Evolutionary conservation across 2,797 vertebrate genomes (phyloP), one percentile per base, ranked within the genome.

Genomic region (Pseudomugil gertrudae): DNA sequence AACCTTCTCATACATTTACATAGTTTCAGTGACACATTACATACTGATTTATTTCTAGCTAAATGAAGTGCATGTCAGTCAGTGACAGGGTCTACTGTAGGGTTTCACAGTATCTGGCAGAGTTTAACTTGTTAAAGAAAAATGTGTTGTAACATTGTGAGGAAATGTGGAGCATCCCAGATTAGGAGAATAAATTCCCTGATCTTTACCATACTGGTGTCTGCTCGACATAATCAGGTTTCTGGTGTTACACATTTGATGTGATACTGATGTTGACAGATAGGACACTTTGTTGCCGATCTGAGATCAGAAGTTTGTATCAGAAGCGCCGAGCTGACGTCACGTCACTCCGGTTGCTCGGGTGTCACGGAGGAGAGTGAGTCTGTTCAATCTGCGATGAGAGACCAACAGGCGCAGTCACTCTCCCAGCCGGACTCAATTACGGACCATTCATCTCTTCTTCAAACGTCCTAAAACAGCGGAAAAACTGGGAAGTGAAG

Each of bases 311-410:
- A 87, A 87, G 73, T 85, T 84, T 79, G 69, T 73, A 21, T 56
- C 36, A 72, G 83, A 56, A 81, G 84, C 90, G 64, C 76, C 65
- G 76, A 78, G 87, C 76, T 96, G 95, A 96, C 95, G 95, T 96
- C 95, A 96, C 93, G 90, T 75, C 60, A 62, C 38, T 35, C 23
- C 74, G 86, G 91, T 92, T 92, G 92, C 92, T 90, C 84, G 91
- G 93, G 92, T 87, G 94, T 90, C 90, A 86, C 89, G 85, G 93
- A 80, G 72, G 59, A 91, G 90, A 91, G 29, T 30, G 29, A 36
- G 91, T 82, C 91, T 88, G 89, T 89, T 92, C 90, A 87, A 92
- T 92, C 90, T 89, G 93, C 90, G 83, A 88, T 71, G 78, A 86
- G 89, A 91, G 84, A 90, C 83, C 92, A 85, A 89, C 87, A 65